Evolutionary conservation across 2,113 vertebrate species (phyloP), one percentile per base, ranked within the genome.

Genomic region (Hippocampus barbouri): DNA sequence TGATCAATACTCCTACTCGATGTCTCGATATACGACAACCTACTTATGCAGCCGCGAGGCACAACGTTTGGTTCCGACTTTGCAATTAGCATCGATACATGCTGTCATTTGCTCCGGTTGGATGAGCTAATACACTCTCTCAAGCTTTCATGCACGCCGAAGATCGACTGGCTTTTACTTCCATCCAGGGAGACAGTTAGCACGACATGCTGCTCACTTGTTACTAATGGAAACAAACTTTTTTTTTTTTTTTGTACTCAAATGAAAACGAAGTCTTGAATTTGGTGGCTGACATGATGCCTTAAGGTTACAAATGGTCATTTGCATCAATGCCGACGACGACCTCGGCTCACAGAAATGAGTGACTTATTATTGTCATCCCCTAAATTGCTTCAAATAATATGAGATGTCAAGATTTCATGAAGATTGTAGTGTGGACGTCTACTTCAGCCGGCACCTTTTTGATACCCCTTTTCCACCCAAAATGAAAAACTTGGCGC

Each of bases 41-140:
- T 83, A 85, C 79, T 89, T 83, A 86, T 86, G 84, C 82, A 84
- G 78, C 82, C 79, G 76, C 72, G 59, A 72, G 73, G 75, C 72
- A 78, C 74, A 63, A 54, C 54, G 69, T 79, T 77, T 73, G 56
- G 71, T 53, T 70, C 43, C 18, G 63, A 53, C 30, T 68, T 59
- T 47, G 38, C 51, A 54, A 57, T 65, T 45, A 43, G 23, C 41
- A 25, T 49, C 15, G 54, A 56, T 70, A 45, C 40, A n/a, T 72
- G 54, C 62, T 66, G 63, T 59, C 30, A 43, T 51, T 11, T 10
- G 45, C 71, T 4, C 60, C 9, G 27, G 62, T 53, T 63, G 63
- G 20, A 68, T 74, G 49, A 38, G n/a, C 61, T 56, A 15, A 73
- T 25, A 57, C 53, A 27, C 41, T 66, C 11, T 70, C 43, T 59